Base-by-base conservation (phyloP, 2,797 vertebrate species). In the Siniperca scherzeri region DNA sequence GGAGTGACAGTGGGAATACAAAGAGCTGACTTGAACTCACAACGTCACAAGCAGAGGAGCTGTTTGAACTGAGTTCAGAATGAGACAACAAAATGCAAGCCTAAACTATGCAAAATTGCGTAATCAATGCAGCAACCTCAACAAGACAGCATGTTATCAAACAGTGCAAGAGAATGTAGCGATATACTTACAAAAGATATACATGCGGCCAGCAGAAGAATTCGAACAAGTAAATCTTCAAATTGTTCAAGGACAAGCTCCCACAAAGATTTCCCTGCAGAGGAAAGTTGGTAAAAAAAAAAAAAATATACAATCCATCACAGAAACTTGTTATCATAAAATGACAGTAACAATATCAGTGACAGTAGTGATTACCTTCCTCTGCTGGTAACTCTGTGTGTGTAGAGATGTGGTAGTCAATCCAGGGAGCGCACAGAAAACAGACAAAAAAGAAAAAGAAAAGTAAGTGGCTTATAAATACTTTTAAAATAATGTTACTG, bases 181-280 rank as follows among this genome's bases (percentile, higher is more conserved):
- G 25, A 70, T 40, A 92, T 97, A 99, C 99, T 99, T 96, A 99
- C 99, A 91, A 99, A 99, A 89, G 99, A 99, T 97, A 99, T 99
- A 92, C 98, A 99, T 2, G 99, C 99, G 80, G 99, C 99, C 95
- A 99, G 92, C 69, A 99, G 96, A 90, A 99, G 97, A 93, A 99
- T 99, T 92, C 99, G 96, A 93, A 99, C 99, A 85, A 99, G 95
- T 88, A 99, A 94, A 91, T 99, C 99, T 97, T 99, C 99, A 96
- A 99, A 99, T 90, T 99, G 98, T 86, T 99, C 98, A 40, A 99
- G 89, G 91, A 99, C 98, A 79, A 99, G 97, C 90, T 99, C 98
- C 91, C 97, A 97, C 95, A 99, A 95, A 84, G 98, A 99, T 93
- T 99, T 99, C 79, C 99, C 99, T 99, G 95, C 78, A 91, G 93